Base-by-base conservation (phyloP, 2,797 vertebrate species). In the Alectoris magna region DNA sequence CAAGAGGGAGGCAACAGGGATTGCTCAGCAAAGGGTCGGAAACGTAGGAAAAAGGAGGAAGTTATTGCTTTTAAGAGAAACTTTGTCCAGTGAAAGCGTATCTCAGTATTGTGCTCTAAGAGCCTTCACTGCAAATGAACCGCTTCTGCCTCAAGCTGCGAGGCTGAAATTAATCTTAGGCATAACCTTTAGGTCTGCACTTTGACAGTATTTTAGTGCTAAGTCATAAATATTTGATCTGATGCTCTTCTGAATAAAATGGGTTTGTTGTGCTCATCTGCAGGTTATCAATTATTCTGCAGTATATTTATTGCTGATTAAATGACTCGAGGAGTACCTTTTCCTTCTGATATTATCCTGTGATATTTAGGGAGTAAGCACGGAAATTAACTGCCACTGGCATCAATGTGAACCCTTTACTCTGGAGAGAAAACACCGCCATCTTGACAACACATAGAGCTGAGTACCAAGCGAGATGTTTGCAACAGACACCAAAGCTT, bases 151-250 rank as follows among this genome's bases (percentile, higher is more conserved):
- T 51, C 95, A 88, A 90, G 91, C 91, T 93, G 90, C 34, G 92
- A 71, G 46, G 24, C 46, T 46, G 81, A 66, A 91, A 93, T 89
- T 27, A 87, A 93, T 84, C 88, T 31, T 34, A 87, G 75, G 69
- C 19, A 7, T 23, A 87, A 87, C 93, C 84, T 95, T 93, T 74
- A 71, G 69, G 48, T 85, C 81, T 69, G 2, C 68, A 26, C 86
- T 87, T 49, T 21, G 69, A 43, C 84, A 63, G n/a, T 23, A 74
- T 48, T 41, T 82, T 53, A 51, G 63, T 13, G 60, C 77, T 79
- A 49, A 84, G 63, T 69, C 16, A 75, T 87, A 96, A 95, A 95
- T 95, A 93, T 71, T 63, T 70, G 79, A 93, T 92, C 90, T 58
- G 62, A n/a, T 75, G 80, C 67, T 80, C 93, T 81, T 76, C 62